Evolutionary conservation across 2,888 invertebrate species (phyloP).

Genomic region (Sympetrum striolatum): DNA sequence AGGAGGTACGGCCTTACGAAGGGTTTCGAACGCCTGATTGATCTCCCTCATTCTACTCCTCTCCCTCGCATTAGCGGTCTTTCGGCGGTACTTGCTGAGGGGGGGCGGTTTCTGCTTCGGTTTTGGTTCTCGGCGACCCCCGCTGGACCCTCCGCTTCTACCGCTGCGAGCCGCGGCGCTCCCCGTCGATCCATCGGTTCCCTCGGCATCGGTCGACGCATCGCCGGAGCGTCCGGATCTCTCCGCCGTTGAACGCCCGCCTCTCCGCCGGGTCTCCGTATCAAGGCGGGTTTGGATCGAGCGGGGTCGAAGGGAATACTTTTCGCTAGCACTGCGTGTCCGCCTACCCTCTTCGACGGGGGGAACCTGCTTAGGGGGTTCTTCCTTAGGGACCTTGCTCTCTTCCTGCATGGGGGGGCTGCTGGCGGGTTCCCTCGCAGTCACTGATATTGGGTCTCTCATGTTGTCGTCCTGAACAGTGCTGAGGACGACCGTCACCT

Average conservation of each 20-base stretch:
- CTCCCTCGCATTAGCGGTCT: conserved; percentile 89
- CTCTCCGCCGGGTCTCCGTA: conserved; percentile 55
- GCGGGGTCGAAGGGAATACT: conserved; percentile 73
- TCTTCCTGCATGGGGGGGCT: not conserved
- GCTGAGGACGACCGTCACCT: conserved; percentile 28
- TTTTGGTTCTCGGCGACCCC: conserved; percentile 54
- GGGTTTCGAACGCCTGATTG: conserved; percentile 84
- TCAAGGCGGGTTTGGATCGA: conserved; percentile 67
- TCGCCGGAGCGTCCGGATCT: not conserved
- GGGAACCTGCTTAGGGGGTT: not conserved
- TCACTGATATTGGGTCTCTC: not conserved
- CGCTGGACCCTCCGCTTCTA: conserved; percentile 44
- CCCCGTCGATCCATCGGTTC: not conserved
- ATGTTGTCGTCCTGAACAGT: conserved; percentile 20
- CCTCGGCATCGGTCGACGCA: conserved; percentile 30
- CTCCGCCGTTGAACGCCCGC: not conserved
- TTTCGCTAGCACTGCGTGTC: conserved; percentile 57
- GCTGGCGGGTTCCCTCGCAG: not conserved
- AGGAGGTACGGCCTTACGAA: conserved; percentile 76
- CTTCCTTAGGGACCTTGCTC: not conserved
- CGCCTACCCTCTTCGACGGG: not conserved
- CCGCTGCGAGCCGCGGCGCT: conserved; percentile 48
- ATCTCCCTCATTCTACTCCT: conserved; percentile 88
- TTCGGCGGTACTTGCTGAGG: conserved; percentile 86
- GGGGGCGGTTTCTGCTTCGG: conserved; percentile 68